phyloP scores from a whole-genome alignment of 2,797 vertebrate genomes.

The Gambelia wislizenii region DNA sequence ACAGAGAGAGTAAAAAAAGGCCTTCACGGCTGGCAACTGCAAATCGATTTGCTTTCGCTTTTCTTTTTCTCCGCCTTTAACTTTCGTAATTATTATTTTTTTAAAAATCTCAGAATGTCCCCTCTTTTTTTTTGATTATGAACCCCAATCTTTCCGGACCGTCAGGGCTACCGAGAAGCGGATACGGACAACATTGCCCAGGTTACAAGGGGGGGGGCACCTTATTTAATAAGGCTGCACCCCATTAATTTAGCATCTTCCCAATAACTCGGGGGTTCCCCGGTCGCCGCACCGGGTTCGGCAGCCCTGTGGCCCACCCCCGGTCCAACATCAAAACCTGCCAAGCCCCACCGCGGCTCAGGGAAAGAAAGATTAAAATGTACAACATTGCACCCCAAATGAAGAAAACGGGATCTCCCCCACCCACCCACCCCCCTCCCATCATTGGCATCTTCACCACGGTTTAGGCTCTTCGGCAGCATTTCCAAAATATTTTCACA shows the following conservation, averaged over 20 bases:
- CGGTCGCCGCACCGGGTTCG: background rate
- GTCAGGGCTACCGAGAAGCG: background rate
- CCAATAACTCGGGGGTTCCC: background rate
- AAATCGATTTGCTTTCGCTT: slow-evolving; percentile 84
- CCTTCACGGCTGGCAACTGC: slow-evolving; percentile 98
- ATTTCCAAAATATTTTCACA: background rate
- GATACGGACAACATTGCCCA: background rate
- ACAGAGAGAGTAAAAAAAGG: slow-evolving; percentile 99
- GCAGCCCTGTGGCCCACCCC: slow-evolving; percentile 6
- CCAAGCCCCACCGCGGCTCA: background rate
- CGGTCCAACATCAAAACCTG: background rate
- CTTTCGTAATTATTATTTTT: slow-evolving; percentile 33
- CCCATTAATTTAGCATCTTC: slow-evolving; percentile 8
- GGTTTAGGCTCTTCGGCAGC: slow-evolving; percentile 6
- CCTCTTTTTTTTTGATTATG: background rate
- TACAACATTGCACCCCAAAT: background rate
- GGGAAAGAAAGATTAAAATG: slow-evolving; percentile 31
- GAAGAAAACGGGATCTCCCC: slow-evolving; percentile 22
- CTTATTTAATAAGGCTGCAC: background rate
- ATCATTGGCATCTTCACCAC: slow-evolving; percentile 26
- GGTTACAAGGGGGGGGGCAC: background rate
- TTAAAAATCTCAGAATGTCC: slow-evolving; percentile 62
- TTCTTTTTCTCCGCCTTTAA: slow-evolving; percentile 72
- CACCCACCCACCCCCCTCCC: background rate
- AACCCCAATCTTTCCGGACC: slow-evolving; percentile 47